Base-by-base conservation (phyloP, 2,888 invertebrate species). In the Phengaris alcon region DNA sequence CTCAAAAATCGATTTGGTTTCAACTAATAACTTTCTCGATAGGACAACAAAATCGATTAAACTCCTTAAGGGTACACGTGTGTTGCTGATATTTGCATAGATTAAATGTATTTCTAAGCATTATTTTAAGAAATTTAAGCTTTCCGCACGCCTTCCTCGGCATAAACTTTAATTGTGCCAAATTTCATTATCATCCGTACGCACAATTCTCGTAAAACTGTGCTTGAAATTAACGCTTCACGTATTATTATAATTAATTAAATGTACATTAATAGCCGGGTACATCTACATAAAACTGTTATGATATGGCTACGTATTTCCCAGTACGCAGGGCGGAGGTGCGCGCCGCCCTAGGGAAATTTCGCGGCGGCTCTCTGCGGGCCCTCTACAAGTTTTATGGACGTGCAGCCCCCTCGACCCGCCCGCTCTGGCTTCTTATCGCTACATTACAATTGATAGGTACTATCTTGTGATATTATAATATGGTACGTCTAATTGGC, bases 281-380 rank as follows among this genome's bases (percentile, higher is more conserved):
- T 64, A 64, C 89, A 91, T 91, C 90, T 91, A 90, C 92, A 92
- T 92, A 93, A 93, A 93, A 91, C 90, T 91, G 93, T 91, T 93
- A 93, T 93, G 91, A 93, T 93, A 93, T 92, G 91, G 88, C 92
- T 90, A 90, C 89, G 92, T 91, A 92, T 92, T 91, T 92, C 91
- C 93, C 91, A 86, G 83, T 86, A 87, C 86, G 84, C 88, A 85
- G 89, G 82, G 81, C 80, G 82, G 83, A 80, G 83, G 83, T 82
- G 82, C 81, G 82, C 82, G 77, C 82, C 81, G 78, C 93, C 91
- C 93, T 85, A 86, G 93, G 93, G 93, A 93, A 93, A 93, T 93
- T 93, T 93, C 89, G 90, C 90, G 88, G 85, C 88, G 84, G 84
- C 87, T 91, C 93, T 91, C 93, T 81, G 82, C 86, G 91, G 90